Conservation (phyloP, 2,888 invertebrate genomes). For the Eudemis profundana region DNA sequence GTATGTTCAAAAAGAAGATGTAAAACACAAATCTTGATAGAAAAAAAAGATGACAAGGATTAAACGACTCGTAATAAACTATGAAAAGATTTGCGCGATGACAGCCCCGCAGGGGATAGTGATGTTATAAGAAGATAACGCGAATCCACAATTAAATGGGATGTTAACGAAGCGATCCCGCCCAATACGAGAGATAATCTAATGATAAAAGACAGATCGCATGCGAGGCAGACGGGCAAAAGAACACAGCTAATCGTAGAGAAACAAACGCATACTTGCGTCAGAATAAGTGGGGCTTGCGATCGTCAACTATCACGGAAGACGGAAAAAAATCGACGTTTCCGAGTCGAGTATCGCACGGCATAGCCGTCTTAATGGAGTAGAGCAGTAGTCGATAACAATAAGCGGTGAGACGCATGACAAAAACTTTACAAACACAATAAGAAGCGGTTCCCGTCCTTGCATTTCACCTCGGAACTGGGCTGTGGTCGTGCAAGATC, state of each 20-base stretch:
- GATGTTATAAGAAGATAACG: slow-evolving; percentile 18
- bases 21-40: slow-evolving; percentile 9
- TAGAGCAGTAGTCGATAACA: slow-evolving; percentile 71
- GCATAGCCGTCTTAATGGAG: slow-evolving; percentile 75
- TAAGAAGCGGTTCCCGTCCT: slow-evolving; percentile 72
- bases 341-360: slow-evolving; percentile 75
- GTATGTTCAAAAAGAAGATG: neutral
- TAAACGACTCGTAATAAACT: slow-evolving; percentile 7
- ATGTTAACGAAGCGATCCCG: slow-evolving; percentile 18
- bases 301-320: slow-evolving; percentile 72
- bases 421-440: slow-evolving; percentile 76
- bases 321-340: slow-evolving; percentile 60
- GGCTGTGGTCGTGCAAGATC: slow-evolving; percentile 75
- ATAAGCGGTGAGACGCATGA: slow-evolving; percentile 75
- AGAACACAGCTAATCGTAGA: slow-evolving; percentile 57
- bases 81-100: slow-evolving; percentile 18
- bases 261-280: slow-evolving; percentile 66
- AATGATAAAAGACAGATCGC: slow-evolving; percentile 24
- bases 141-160: slow-evolving; percentile 6
- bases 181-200: slow-evolving; percentile 14
- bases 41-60: slow-evolving; percentile 6
- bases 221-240: slow-evolving; percentile 20
- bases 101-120: slow-evolving; percentile 5
- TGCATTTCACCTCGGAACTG: slow-evolving; percentile 75
- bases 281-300: slow-evolving; percentile 70